Base-by-base conservation (phyloP, 2,797 vertebrate genomes). In the Cephalopachus bancanus region DNA sequence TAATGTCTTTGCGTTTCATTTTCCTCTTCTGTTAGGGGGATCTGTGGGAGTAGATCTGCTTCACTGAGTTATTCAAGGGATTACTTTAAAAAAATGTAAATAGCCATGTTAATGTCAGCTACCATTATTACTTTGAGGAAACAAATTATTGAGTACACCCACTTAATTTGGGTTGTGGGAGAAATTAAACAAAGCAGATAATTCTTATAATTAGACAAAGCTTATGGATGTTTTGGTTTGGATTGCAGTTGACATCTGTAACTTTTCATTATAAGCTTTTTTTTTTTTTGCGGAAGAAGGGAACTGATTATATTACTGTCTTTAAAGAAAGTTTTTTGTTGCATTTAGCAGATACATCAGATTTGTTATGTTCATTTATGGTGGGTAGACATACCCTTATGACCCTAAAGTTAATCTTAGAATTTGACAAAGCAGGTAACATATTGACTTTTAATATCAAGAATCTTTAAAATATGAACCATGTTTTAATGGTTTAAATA, bases 141-240 rank as follows among this genome's bases (percentile, higher is more conserved):
- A 64, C 15, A 83, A 44, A 3, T 90, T 92, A 57, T 0, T 95
- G 83, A 87, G 19, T 87, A 92, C 55, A 62, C 10, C 30, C 53
- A 59, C 10, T 89, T 92, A 83, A 51, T 94, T 94, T 94, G 86
- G 55, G 28, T 91, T 57, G 53, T 81, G 28, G n/a, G 71, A 53
- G 74, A 72, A 64, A 44, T 69, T 57, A 60, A 53, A 74, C 7
- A 60, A 60, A 62, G 12, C 92, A 72, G 22, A 28, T 60, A 59
- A 83, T 76, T 89, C 44, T 90, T 28, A 94, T 24, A 51, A 64
- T 83, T 74, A 90, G 60, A 74, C 62, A 55, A 92, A 69, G 10
- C 4, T 30, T 94, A 8, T 26, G 14, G 4, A 37, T 89, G 24
- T 60, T 90, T 93, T 83, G 24, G 37, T 20, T 93, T 78, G 20